These are phyloP conservation scores for Anodontia alba DNA, from an alignment of 2,888 invertebrate genomes.

Conservation along the genomic window DNA sequence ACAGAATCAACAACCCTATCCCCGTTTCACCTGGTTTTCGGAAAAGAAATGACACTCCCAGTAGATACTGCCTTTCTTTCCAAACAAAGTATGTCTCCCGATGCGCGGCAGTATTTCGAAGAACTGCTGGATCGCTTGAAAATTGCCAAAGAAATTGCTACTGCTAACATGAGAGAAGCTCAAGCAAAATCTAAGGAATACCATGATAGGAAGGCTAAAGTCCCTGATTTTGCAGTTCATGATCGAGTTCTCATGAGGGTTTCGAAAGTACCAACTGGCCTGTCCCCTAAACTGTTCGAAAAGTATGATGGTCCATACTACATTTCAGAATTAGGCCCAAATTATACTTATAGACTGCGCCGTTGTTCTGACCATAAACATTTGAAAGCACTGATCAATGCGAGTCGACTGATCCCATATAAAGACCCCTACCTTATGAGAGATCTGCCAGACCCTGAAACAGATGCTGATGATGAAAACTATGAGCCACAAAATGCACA, in stretches of 20 bases:
- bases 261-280: background rate
- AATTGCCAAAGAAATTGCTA: conserved; percentile 24
- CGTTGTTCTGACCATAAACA: background rate
- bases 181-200: conserved; percentile 27
- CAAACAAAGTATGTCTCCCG: background rate
- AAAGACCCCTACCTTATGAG: too few species aligned
- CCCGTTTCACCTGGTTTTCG: conserved; percentile 51
- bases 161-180: conserved; percentile 17
- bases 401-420: background rate
- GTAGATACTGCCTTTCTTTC: conserved; percentile 30
- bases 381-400: background rate
- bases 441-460: too few species aligned
- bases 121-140: conserved; percentile 5
- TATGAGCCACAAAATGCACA: too few species aligned
- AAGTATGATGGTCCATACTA: conserved; percentile 45
- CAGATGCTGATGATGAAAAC: too few species aligned
- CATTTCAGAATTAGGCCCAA: conserved; percentile 21
- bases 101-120: conserved; percentile 20
- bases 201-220: conserved; percentile 24
- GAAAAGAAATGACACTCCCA: conserved; percentile 29
- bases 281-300: background rate
- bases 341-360: conserved; percentile 37
- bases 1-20: conserved; percentile 46
- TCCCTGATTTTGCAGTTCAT: conserved; percentile 24
- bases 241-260: conserved; percentile 28